Conservation (phyloP, 2,888 invertebrate species). For the Fragum sueziense region DNA sequence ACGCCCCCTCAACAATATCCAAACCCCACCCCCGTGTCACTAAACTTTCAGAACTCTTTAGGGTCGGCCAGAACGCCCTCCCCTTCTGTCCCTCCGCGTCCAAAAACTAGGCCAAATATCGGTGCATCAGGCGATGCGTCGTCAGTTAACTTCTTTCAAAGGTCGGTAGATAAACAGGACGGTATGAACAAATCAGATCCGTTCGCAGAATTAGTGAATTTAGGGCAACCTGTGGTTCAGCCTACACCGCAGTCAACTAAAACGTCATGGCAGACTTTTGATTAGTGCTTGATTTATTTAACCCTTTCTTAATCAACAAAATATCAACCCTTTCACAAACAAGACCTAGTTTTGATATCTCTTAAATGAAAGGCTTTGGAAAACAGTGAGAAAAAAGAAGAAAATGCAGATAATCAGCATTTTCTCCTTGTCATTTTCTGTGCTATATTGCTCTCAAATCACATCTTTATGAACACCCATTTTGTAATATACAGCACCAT, state of each 20-base stretch:
- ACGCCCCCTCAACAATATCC: slow-evolving; percentile 32
- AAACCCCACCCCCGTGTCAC: slow-evolving; percentile 21
- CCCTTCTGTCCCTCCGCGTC: slow-evolving; percentile 32
- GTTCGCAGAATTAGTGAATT: slow-evolving; percentile 50
- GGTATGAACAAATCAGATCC: slow-evolving; percentile 49
- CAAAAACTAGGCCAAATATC: slow-evolving; percentile 25
- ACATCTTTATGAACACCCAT: too few species aligned
- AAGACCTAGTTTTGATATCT: too few species aligned
- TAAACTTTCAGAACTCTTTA: slow-evolving; percentile 38
- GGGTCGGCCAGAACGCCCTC: neutral
- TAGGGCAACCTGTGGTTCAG: slow-evolving; percentile 31
- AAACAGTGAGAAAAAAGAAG: too few species aligned
- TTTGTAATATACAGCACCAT: too few species aligned
- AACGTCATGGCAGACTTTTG: slow-evolving; percentile 63
- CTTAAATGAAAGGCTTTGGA: too few species aligned
- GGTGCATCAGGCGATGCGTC: neutral
- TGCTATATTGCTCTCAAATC: too few species aligned
- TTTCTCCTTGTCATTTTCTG: too few species aligned
- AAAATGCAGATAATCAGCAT: too few species aligned
- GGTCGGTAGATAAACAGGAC: slow-evolving; percentile 8
- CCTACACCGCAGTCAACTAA: slow-evolving; percentile 19
- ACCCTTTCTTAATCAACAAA: too few species aligned
- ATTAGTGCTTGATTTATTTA: too few species aligned
- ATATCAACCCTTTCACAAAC: neutral
- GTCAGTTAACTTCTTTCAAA: neutral